A percentile compares a stretch with the other conserved stretches of the same genome.
Evolutionary conservation across 2,113 vertebrate genomes (phyloP).

Genomic region (Craseonycteris thonglongyai): DNA sequence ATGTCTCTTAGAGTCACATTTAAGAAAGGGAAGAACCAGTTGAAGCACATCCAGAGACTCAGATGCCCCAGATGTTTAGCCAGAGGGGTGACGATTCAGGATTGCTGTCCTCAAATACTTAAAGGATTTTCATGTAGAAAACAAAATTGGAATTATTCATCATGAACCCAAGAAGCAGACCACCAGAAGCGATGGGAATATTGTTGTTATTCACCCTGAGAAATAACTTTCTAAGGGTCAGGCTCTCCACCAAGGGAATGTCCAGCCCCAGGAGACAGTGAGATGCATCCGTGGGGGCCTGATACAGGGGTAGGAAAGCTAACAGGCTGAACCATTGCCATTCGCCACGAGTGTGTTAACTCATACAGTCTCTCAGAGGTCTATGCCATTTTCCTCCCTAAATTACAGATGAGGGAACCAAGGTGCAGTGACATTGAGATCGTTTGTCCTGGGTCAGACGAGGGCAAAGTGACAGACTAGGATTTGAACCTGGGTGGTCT

Average conservation of each 20-base stretch:
- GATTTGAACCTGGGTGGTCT: not conserved
- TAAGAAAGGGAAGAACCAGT: not conserved
- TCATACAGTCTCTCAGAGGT: not conserved
- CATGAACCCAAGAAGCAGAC: not conserved
- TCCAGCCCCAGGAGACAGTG: not conserved
- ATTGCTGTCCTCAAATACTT: not conserved
- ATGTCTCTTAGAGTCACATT: not conserved
- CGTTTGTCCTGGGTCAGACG: too few species aligned
- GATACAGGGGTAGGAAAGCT: too few species aligned
- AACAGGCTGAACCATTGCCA: not conserved
- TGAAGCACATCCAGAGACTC: not conserved
- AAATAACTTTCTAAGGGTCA: not conserved
- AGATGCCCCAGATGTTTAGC: not conserved
- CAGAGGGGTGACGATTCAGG: not conserved
- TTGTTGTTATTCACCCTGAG: not conserved
- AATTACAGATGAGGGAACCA: not conserved
- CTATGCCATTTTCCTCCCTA: not conserved
- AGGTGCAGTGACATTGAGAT: not conserved
- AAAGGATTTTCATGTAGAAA: not conserved
- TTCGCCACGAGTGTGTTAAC: not conserved
- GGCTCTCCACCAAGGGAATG: not conserved
- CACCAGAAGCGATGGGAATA: not conserved
- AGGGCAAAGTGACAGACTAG: not conserved
- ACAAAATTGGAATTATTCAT: not conserved
- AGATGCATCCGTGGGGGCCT: not conserved